Conservation (phyloP, 2,797 vertebrate genomes). For the Pangasius krempfi region DNA sequence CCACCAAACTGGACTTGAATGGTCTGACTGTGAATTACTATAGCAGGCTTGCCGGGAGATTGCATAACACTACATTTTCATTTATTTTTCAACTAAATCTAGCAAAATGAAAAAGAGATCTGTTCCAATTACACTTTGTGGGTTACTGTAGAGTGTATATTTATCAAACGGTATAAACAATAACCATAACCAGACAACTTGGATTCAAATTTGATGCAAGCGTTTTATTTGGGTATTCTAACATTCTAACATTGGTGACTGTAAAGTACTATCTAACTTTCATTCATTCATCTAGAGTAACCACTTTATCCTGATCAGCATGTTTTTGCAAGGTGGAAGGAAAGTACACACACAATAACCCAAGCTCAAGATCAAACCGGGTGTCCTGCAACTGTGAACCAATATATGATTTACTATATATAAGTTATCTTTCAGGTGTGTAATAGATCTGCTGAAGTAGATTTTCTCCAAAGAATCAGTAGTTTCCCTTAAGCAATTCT, state of each 20-base stretch:
- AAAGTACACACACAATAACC: background rate
- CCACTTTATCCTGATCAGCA: background rate
- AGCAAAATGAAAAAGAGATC: background rate
- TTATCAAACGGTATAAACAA: background rate
- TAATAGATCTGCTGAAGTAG: background rate
- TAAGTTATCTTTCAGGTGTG: background rate
- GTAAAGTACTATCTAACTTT: background rate
- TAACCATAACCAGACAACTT: background rate
- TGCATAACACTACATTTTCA: background rate
- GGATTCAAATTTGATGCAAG: background rate
- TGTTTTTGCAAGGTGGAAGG: background rate
- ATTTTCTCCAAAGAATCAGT: background rate
- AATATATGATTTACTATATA: conserved; percentile 9
- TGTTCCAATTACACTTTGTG: background rate
- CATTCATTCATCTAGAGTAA: background rate
- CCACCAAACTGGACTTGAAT: background rate
- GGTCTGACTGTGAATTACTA: background rate
- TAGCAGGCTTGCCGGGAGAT: background rate
- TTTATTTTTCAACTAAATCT: background rate
- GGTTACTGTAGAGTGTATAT: background rate
- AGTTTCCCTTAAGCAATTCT: conserved; percentile 4
- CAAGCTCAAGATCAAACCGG: background rate
- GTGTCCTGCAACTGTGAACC: background rate
- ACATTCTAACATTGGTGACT: background rate
- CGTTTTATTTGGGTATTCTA: background rate